Conservation (phyloP, 2,888 invertebrate genomes). For the Noctua janthina region DNA sequence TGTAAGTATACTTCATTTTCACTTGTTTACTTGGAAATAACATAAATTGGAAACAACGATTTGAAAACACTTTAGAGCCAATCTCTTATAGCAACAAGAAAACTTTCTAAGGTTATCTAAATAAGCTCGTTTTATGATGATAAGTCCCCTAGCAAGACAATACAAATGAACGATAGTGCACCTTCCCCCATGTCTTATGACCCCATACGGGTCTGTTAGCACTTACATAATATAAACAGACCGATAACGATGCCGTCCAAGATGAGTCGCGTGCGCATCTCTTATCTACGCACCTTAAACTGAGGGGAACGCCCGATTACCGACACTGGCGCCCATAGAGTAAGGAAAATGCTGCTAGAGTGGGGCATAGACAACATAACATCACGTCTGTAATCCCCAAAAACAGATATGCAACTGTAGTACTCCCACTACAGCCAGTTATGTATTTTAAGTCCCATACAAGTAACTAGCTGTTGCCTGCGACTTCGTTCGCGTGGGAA, state of each 20-base stretch:
- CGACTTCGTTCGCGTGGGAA: too few species aligned
- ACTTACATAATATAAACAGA: constrained; percentile 50
- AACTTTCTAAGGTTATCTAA: constrained; percentile 9
- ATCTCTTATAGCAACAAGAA: not conserved
- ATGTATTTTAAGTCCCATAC: not conserved
- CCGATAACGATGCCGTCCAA: constrained; percentile 54
- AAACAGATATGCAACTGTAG: not conserved
- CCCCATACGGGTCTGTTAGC: constrained; percentile 47
- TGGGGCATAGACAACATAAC: not conserved
- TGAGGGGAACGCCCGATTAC: constrained; percentile 65
- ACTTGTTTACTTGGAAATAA: too few species aligned
- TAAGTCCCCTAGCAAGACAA: constrained; percentile 35
- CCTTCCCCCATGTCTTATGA: constrained; percentile 43
- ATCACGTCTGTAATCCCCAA: not conserved
- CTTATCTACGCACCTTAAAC: constrained; percentile 46
- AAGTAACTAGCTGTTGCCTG: too few species aligned
- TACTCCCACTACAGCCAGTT: not conserved
- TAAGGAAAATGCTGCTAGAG: not conserved
- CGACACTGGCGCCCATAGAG: not conserved
- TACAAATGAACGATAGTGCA: constrained; percentile 45
- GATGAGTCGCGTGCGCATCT: constrained; percentile 65
- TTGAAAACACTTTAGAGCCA: not conserved
- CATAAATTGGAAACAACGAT: too few species aligned
- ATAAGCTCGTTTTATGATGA: constrained; percentile 8
- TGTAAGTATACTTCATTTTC: too few species aligned